These are phyloP conservation scores for Microctenopoma steveboyesi DNA, from an alignment of 2,797 vertebrate species.

Conservation along the genomic window DNA sequence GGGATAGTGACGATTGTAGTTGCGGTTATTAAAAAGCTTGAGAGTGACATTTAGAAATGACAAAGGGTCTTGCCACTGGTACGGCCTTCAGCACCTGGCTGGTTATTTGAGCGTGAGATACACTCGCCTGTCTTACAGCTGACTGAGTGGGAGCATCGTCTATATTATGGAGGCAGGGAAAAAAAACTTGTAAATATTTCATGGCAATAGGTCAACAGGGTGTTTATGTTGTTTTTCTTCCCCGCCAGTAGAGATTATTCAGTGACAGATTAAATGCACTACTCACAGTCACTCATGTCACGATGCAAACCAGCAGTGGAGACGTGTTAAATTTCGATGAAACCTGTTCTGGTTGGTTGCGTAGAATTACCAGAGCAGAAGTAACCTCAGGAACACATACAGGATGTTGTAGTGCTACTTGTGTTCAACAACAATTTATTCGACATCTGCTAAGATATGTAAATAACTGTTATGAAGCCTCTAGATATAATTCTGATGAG, in stretches of 20 bases:
- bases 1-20: slow-evolving; percentile 54
- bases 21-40: slow-evolving; percentile 71
- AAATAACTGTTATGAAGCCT: slow-evolving; percentile 43
- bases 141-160: slow-evolving; percentile 49
- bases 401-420: slow-evolving; percentile 13
- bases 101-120: slow-evolving; percentile 50
- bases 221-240: slow-evolving; percentile 72
- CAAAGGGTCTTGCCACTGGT: slow-evolving; percentile 56
- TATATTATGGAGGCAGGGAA: slow-evolving; percentile 25
- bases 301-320: slow-evolving; percentile 37
- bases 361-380: slow-evolving; percentile 26
- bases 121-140: slow-evolving; percentile 39
- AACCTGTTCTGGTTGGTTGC: slow-evolving; percentile 34
- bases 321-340: slow-evolving; percentile 41
- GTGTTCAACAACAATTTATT: slow-evolving; percentile 37
- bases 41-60: slow-evolving; percentile 71
- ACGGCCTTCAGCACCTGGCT: slow-evolving; percentile 53
- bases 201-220: slow-evolving; percentile 70
- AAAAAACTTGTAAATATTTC: slow-evolving; percentile 71
- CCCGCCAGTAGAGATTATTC: slow-evolving; percentile 41
- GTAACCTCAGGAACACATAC: slow-evolving; percentile 21
- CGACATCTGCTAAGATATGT: slow-evolving; percentile 53
- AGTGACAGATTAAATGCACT: slow-evolving; percentile 53
- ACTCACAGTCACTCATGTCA: slow-evolving; percentile 34
- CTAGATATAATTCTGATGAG: slow-evolving; percentile 39